Evolutionary conservation across 2,797 vertebrate genomes (phyloP).

Genomic region (Triplophysa yarkandensis): DNA sequence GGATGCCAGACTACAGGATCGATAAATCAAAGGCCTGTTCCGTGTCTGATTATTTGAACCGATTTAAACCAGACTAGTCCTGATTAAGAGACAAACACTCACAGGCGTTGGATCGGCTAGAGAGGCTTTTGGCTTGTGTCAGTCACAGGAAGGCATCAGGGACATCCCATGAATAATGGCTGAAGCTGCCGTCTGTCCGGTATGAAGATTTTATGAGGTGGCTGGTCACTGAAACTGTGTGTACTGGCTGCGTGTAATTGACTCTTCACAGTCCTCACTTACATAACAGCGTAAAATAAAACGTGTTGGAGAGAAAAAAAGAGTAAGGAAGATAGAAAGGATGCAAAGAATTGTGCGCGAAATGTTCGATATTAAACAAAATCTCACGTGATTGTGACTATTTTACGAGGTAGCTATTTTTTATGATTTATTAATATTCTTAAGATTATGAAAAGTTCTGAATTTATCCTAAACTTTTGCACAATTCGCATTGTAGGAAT

Average conservation of each 20-base stretch:
- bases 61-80: background rate
- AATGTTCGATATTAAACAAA: too few relatives aligned
- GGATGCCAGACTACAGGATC: background rate
- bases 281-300: constrained; percentile 24
- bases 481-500: too few relatives aligned
- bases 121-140: constrained; percentile 9
- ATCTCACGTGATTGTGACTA: too few relatives aligned
- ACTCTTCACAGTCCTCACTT: constrained; percentile 49
- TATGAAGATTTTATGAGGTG: constrained; percentile 62
- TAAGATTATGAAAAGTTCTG: too few relatives aligned
- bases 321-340: background rate
- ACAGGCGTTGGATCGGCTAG: background rate
- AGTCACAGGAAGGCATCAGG: constrained; percentile 36
- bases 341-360: too few relatives aligned
- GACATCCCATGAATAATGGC: constrained; percentile 58
- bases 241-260: constrained; percentile 49
- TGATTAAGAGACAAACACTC: constrained; percentile 15
- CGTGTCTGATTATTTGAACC: constrained; percentile 28
- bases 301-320: constrained; percentile 4
- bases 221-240: constrained; percentile 33
- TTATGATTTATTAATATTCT: too few relatives aligned
- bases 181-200: constrained; percentile 39
- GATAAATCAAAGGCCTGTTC: constrained; percentile 30
- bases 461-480: too few relatives aligned
- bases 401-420: too few relatives aligned